Conservation (phyloP, 2,888 invertebrate genomes). For the Pandemis corylana region DNA sequence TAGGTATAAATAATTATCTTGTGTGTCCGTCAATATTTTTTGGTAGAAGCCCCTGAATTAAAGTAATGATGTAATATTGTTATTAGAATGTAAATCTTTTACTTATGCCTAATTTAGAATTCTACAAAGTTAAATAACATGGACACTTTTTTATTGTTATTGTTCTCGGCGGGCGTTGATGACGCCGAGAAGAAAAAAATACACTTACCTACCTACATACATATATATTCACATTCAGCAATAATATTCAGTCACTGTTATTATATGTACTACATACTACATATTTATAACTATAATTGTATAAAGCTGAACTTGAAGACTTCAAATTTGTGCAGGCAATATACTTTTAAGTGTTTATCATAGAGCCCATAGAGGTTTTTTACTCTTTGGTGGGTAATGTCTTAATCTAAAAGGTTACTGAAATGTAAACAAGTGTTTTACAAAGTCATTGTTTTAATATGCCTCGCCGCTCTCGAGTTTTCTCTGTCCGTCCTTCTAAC, state of each 20-base stretch:
- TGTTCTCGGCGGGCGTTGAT: not conserved
- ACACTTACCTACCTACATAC: too few species aligned
- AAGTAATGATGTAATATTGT: not conserved
- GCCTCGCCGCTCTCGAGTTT: conserved; percentile 55
- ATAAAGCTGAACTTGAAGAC: not conserved
- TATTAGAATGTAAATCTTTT: not conserved
- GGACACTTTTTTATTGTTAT: not conserved
- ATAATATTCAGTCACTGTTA: too few species aligned
- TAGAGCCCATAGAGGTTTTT: too few species aligned
- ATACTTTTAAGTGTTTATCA: too few species aligned
- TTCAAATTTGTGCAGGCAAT: not conserved
- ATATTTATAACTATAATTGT: too few species aligned
- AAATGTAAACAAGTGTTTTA: not conserved
- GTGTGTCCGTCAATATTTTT: not conserved
- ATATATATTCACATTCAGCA: not conserved
- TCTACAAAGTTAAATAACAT: not conserved
- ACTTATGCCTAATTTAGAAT: not conserved
- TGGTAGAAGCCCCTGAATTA: not conserved
- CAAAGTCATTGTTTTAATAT: not conserved
- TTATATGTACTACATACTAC: too few species aligned
- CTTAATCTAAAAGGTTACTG: not conserved
- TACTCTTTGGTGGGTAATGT: too few species aligned
- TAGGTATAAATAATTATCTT: not conserved
- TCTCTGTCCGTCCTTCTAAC: conserved; percentile 60
- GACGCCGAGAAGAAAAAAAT: not conserved